Evolutionary conservation across 2,888 invertebrate genomes (phyloP), one percentile per base, ranked within the genome.

Genomic region (Osmoderma eremita): DNA sequence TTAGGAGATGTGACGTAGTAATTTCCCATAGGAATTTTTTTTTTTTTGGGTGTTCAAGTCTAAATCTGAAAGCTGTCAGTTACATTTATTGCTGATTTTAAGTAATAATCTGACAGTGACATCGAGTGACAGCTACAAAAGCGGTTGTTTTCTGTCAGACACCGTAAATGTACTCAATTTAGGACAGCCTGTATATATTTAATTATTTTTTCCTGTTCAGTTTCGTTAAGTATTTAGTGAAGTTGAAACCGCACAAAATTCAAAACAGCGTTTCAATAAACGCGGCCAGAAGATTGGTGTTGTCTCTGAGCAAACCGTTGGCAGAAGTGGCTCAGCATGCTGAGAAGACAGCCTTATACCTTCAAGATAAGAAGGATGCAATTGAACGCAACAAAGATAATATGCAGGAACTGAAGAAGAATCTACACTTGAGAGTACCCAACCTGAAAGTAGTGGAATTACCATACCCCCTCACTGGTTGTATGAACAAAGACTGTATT

Each of bases 231-330:
- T 68, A 68, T 24, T 13, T 68, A 12, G 22, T 48, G 2, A 38
- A 22, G 6, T 17, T 56, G 48, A 45, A 36, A 48, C 80, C 81
- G 0, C 81, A 81, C 54, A 66, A 71, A 30, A 75, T 80, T 3
- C 71, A 76, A 61, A 76, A 76, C 53, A 80, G 80, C 1, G 66
- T 76, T 12, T 78, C 78, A 4, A 73, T 81, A 1, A 80, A 80
- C 41, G 78, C 80, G 65, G 78, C 79, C 0, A 69, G 80, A n/a
- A 73, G 78, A 48, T 63, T 78, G 12, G 79, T 81, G 18, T 71
- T 75, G 13, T 76, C 79, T 15, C 67, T 81, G 38, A 73, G 78
- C 0, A 75, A 78, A 68, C 81, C 81, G 1, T 69, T 81, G 63
- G 78, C 79, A 2, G 80, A 81, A 53, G 78, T 80, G 49, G 73